Evolutionary conservation across 2,797 vertebrate species (phyloP), one percentile per base, ranked within the genome.

Genomic region (Anolis apletophallus): DNA sequence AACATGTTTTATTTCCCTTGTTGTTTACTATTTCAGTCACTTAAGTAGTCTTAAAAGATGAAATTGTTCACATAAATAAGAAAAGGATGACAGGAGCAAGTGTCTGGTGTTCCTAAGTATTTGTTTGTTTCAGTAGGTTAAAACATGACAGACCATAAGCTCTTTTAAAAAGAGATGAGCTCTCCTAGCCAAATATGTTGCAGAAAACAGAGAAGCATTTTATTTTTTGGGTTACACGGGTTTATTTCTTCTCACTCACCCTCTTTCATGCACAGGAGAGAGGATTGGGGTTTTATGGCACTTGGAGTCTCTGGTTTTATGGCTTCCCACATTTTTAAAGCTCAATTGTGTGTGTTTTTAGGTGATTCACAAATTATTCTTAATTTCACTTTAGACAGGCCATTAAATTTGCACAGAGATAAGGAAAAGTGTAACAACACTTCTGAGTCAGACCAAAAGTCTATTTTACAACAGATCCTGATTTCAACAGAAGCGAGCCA

Each of bases 51-150:
- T 88, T 71, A 61, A 88, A 95, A 68, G 4, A 79, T 57, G 0
- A 34, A 85, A 84, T 81, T 89, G 29, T 69, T 82, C 69, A 68
- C 46, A 82, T 91, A 85, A 93, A 90, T 87, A 85, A 93, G 68
- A 36, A 77, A 75, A 81, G 61, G 21, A 84, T 84, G 74, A 52
- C n/a, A 50, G 67, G 69, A 80, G 4, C 32, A 50, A 81, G 80
- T 86, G 46, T 77, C 23, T 90, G 87, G 1, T 73, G 19, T 55
- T 84, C 80, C 19, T 52, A 50, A 85, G 17, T 64, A 40, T 5
- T 29, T 83, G n/a, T 64, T 80, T 85, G n/a, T 72, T 81, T 86
- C 85, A 74, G 57, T 50, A 52, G n/a, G 50, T 29, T 19, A 72
- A 32, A 84, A 82, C 23, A 26, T 40, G 16, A 73, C 68, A 32